phyloP scores from a whole-genome alignment of 64 coral and sea anemone species.

The Astreopora myriophthalma region DNA sequence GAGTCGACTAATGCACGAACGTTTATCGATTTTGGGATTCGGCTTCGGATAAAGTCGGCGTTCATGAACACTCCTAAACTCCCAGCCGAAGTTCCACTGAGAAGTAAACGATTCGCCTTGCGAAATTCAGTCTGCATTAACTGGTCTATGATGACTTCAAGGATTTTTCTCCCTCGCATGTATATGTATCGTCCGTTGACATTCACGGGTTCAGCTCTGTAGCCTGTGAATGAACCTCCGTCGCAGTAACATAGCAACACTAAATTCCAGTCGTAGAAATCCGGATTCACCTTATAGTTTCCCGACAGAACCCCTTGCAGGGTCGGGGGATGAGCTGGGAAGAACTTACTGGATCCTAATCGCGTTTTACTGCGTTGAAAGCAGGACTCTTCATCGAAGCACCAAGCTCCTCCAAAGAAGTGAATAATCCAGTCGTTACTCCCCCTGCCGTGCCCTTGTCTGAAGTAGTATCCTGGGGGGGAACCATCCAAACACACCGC shows the following conservation, averaged over 20 bases:
- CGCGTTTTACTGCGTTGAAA: slow-evolving; percentile 84
- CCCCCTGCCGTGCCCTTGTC: slow-evolving; percentile 79
- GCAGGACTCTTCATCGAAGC: slow-evolving; percentile 90
- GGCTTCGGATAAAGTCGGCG: slow-evolving; percentile 85
- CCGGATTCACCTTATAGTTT: slow-evolving; percentile 70
- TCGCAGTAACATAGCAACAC: slow-evolving; percentile 92
- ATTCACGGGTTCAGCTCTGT: slow-evolving; percentile 71
- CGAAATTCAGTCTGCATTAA: slow-evolving; percentile 69
- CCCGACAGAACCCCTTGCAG: slow-evolving; percentile 84
- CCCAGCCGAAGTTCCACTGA: slow-evolving; percentile 92
- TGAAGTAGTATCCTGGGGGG: slow-evolving; percentile 85
- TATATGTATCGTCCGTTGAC: slow-evolving; percentile 77
- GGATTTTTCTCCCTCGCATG: slow-evolving; percentile 84
- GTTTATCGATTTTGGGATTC: slow-evolving; percentile 67
- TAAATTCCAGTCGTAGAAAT: slow-evolving; percentile 96
- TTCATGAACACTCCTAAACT: slow-evolving; percentile 84
- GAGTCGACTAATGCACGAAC: slow-evolving; percentile 92
- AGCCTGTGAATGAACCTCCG: slow-evolving; percentile 92
- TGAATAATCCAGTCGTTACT: slow-evolving; percentile 84
- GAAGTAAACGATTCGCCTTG: slow-evolving; percentile 69
- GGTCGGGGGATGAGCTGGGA: slow-evolving; percentile 76
- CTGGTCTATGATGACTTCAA: slow-evolving; percentile 82
- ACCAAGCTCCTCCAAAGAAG: slow-evolving; percentile 97
- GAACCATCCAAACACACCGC: slow-evolving; percentile 96
- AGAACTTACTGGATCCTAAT: slow-evolving; percentile 77